Percentiles rank a stretch among this genome's conserved stretches.
phyloP scores from a whole-genome alignment of 1,140 invertebrate genomes.

The Cydia pomonella region DNA sequence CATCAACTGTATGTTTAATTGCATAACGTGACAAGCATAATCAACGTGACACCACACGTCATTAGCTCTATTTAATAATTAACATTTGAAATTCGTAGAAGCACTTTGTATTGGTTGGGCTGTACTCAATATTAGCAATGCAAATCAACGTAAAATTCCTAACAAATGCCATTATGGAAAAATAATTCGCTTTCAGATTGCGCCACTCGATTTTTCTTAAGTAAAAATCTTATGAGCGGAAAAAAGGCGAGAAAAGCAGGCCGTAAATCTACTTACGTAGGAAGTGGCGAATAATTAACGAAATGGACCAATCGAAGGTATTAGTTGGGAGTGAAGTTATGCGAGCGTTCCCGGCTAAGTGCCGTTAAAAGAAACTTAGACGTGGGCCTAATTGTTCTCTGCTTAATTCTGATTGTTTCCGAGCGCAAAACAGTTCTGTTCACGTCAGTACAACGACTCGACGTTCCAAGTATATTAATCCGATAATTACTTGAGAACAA shows the following conservation, averaged over 20 bases:
- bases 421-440: slow-evolving; percentile 69
- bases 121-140: slow-evolving; percentile 42
- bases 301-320: slow-evolving; percentile 78
- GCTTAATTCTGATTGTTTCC: slow-evolving; percentile 79
- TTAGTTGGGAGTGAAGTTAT: slow-evolving; percentile 77
- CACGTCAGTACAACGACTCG: slow-evolving; percentile 67
- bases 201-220: slow-evolving; percentile 34
- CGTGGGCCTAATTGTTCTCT: slow-evolving; percentile 75
- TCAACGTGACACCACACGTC: slow-evolving; percentile 2
- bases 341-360: slow-evolving; percentile 69
- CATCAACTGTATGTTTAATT: slow-evolving; percentile 6
- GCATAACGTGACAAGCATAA: slow-evolving; percentile 14
- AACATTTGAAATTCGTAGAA: slow-evolving; percentile 11
- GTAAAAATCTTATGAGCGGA: slow-evolving; percentile 46
- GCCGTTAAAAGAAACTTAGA: slow-evolving; percentile 80
- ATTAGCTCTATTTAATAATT: slow-evolving; percentile 1
- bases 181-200: slow-evolving; percentile 37
- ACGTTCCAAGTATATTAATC: slow-evolving; percentile 76
- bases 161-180: slow-evolving; percentile 57
- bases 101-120: not conserved
- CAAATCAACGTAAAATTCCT: slow-evolving; percentile 56
- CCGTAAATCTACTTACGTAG: slow-evolving; percentile 79
- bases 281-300: slow-evolving; percentile 80
- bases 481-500: slow-evolving; percentile 80
- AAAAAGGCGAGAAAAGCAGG: slow-evolving; percentile 66